Conservation (phyloP, 2,797 vertebrate genomes). For the Epinephelus malabaricus region DNA sequence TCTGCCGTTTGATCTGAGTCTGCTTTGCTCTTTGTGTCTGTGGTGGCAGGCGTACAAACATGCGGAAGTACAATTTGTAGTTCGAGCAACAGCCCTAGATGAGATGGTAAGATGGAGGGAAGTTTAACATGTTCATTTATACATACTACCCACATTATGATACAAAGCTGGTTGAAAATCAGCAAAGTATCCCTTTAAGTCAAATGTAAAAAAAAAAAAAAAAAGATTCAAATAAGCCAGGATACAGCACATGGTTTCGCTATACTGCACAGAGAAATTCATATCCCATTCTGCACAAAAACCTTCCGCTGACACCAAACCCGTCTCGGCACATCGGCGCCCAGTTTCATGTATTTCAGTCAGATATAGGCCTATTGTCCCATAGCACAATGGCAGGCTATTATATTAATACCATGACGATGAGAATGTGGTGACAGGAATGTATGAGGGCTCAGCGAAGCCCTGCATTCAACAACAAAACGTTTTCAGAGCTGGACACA, state of each 20-base stretch:
- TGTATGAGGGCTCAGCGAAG: slow-evolving; percentile 34
- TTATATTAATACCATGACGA: slow-evolving; percentile 47
- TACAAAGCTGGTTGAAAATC: too few species aligned
- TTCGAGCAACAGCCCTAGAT: too few species aligned
- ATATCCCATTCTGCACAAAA: neutral
- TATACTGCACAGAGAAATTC: neutral
- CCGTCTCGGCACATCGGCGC: slow-evolving; percentile 3
- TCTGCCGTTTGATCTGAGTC: too few species aligned
- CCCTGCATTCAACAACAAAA: slow-evolving; percentile 23
- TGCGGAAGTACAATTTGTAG: too few species aligned
- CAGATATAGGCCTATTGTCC: slow-evolving; percentile 24
- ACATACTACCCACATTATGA: too few species aligned
- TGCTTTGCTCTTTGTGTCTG: too few species aligned
- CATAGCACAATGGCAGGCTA: slow-evolving; percentile 15
- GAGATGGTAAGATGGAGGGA: too few species aligned
- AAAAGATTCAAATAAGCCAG: slow-evolving; percentile 5
- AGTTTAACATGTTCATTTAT: too few species aligned
- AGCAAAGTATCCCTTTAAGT: neutral
- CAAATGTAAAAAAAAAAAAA: neutral
- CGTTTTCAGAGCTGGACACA: slow-evolving; percentile 36
- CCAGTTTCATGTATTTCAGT: slow-evolving; percentile 26
- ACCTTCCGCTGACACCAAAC: slow-evolving; percentile 3
- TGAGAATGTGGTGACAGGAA: slow-evolving; percentile 37
- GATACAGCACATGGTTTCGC: neutral
- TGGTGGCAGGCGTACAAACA: too few species aligned